Percentiles rank a stretch among this genome's conserved stretches.
Evolutionary conservation across 2,113 vertebrate genomes (phyloP).

Genomic region (Syrmaticus mikado): DNA sequence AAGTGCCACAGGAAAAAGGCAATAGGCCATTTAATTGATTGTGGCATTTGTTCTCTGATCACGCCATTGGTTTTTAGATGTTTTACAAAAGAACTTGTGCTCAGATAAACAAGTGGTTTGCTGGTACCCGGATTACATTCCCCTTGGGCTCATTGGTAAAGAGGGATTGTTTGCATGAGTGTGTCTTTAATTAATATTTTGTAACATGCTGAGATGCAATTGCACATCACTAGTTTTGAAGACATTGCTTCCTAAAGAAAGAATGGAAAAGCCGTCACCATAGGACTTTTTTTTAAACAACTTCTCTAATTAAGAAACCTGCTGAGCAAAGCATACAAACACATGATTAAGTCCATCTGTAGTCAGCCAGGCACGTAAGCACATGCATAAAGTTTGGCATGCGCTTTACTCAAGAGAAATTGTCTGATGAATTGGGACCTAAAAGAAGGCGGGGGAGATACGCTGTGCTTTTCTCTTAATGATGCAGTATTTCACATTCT

Average conservation of each 20-base stretch:
- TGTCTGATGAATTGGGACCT: background rate
- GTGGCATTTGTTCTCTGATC: background rate
- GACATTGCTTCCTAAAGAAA: background rate
- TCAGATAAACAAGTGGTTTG: background rate
- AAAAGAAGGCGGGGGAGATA: background rate
- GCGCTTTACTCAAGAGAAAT: background rate
- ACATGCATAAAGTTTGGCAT: background rate
- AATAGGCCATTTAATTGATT: background rate
- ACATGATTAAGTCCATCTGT: slow-evolving; percentile 10
- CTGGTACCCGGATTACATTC: background rate
- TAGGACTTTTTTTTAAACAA: slow-evolving; percentile 10
- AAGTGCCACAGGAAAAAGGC: background rate
- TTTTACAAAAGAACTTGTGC: background rate
- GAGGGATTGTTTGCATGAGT: background rate
- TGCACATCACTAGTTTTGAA: background rate
- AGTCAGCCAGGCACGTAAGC: background rate
- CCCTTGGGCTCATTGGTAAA: background rate
- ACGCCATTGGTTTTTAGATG: background rate
- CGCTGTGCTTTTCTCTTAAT: background rate
- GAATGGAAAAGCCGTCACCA: background rate
- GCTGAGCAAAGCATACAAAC: background rate
- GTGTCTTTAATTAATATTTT: slow-evolving; percentile 39
- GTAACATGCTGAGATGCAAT: background rate
- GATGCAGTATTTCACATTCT: background rate
- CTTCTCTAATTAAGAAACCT: slow-evolving; percentile 38